Conservation (phyloP, 2,888 invertebrate genomes). For the Standfussiana lucernea region DNA sequence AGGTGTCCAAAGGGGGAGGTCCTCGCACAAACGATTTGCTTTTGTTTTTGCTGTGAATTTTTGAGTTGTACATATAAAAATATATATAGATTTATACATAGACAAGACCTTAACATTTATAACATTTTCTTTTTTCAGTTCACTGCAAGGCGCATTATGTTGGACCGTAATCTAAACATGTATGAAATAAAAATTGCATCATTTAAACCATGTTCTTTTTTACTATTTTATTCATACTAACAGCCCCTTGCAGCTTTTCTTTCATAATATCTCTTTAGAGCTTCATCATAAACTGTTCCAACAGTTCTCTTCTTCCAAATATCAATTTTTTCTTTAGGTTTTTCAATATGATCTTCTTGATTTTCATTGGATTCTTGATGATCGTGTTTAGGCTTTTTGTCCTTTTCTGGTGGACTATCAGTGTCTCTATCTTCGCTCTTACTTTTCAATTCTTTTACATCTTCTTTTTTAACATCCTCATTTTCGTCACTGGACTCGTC, state of each 20-base stretch:
- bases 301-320: conserved; percentile 97
- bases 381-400: conserved; percentile 60
- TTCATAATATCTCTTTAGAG: conserved; percentile 94
- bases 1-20: too few relatives aligned
- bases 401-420: conserved; percentile 43
- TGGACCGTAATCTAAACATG: conserved; percentile 71
- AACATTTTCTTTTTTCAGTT: conserved; percentile 83
- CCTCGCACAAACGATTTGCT: too few relatives aligned
- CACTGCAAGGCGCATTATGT: conserved; percentile 91
- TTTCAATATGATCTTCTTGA: conserved; percentile 58
- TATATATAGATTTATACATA: too few relatives aligned
- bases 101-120: conserved; percentile 56
- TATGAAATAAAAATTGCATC: conserved; percentile 49
- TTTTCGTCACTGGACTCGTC: conserved; percentile 91
- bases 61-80: too few relatives aligned
- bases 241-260: conserved; percentile 91
- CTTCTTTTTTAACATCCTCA: conserved; percentile 62
- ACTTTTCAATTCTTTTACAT: conserved; percentile 59
- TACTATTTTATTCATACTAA: conserved; percentile 38
- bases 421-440: conserved; percentile 61
- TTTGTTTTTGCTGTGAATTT: too few relatives aligned
- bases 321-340: conserved; percentile 90
- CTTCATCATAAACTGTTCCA: conserved; percentile 94
- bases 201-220: not conserved
- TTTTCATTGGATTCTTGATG: conserved; percentile 63